These are phyloP conservation scores for Phengaris alcon DNA, from an alignment of 2,888 invertebrate genomes.

Conservation along the genomic window DNA sequence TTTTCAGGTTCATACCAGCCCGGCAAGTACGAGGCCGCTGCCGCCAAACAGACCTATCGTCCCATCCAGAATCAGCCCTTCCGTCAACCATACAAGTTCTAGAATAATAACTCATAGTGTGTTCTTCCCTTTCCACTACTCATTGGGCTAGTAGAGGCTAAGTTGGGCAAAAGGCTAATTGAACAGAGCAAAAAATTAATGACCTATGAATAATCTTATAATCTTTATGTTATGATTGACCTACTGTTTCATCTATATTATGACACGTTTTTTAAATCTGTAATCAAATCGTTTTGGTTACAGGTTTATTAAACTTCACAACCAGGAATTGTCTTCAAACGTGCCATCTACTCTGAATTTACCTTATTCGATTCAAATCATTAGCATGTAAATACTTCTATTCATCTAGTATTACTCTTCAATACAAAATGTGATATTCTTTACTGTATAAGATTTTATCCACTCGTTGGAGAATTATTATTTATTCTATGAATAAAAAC, in stretches of 20 bases:
- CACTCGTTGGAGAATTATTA: constrained; percentile 47
- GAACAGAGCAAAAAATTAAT: background rate
- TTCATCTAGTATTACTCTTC: constrained; percentile 15
- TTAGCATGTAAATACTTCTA: background rate
- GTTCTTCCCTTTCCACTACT: constrained; percentile 27
- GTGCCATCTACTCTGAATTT: background rate
- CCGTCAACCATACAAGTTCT: constrained; percentile 70
- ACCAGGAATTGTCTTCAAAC: background rate
- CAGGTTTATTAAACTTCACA: background rate
- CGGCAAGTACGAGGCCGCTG: constrained; percentile 61
- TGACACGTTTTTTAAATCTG: background rate
- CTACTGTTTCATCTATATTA: background rate
- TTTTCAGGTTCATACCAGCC: constrained; percentile 73
- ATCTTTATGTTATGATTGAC: no score
- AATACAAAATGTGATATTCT: constrained; percentile 31
- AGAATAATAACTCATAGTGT: constrained; percentile 41
- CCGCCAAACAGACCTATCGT: constrained; percentile 52
- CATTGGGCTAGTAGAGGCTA: constrained; percentile 26
- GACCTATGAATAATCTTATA: background rate
- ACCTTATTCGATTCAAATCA: background rate
- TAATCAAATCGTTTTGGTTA: constrained; percentile 1
- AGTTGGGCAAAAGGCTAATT: background rate
- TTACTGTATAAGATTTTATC: constrained; percentile 39
- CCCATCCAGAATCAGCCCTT: constrained; percentile 46
- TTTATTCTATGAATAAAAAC: constrained; percentile 74